Conservation (phyloP, 2,797 vertebrate genomes). For the Pempheris klunzingeri region DNA sequence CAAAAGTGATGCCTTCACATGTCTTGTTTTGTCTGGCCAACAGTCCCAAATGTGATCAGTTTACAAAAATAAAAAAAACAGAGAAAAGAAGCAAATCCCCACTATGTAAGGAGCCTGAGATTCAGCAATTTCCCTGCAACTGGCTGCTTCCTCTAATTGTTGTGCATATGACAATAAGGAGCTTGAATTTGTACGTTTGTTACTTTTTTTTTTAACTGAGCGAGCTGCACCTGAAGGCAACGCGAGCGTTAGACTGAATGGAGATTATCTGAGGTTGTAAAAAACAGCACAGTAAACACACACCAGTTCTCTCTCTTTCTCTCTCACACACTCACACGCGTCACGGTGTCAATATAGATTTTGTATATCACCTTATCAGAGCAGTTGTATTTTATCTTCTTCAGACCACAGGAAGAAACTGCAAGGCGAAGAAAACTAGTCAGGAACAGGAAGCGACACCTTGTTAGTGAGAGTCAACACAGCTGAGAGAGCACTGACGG, state of each 20-base stretch:
- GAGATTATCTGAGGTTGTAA: neutral
- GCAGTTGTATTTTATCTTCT: neutral
- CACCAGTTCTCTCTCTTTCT: neutral
- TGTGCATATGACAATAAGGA: too few species aligned
- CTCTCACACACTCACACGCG: neutral
- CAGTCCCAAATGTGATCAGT: too few species aligned
- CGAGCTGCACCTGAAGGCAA: slow-evolving; percentile 17
- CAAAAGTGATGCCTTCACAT: neutral
- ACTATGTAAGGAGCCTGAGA: too few species aligned
- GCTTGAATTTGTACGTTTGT: too few species aligned
- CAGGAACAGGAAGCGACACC: slow-evolving; percentile 6
- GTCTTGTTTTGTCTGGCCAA: too few species aligned
- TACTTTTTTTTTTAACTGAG: too few species aligned
- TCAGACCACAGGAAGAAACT: slow-evolving; percentile 14
- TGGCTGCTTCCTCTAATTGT: too few species aligned
- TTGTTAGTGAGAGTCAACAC: neutral
- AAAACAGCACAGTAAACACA: slow-evolving; percentile 1
- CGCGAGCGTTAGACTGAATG: neutral
- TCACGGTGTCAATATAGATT: neutral
- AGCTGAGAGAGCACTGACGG: too few species aligned
- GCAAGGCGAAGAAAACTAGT: neutral
- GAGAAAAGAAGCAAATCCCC: neutral
- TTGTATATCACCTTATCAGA: slow-evolving; percentile 18
- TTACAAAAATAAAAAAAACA: neutral
- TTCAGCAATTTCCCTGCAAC: too few species aligned